A percentile compares a stretch with the other conserved stretches of the same genome.
Conservation (phyloP, 2,797 vertebrate species). For the Sparus aurata region DNA sequence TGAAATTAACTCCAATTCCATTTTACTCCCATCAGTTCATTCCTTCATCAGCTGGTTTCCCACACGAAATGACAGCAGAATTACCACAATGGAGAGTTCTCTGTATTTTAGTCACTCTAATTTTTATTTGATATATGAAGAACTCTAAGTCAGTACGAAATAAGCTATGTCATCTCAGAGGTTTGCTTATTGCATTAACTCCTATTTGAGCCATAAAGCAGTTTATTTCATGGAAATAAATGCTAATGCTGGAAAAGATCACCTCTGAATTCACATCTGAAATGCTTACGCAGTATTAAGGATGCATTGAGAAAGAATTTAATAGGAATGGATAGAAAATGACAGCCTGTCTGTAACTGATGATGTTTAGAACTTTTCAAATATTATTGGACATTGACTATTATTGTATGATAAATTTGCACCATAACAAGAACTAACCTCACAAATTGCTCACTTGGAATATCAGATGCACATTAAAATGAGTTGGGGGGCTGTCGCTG, state of each 20-base stretch:
- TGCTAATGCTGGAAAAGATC: conserved; percentile 39
- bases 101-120: conserved; percentile 43
- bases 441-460: background rate
- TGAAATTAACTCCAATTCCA: conserved; percentile 53
- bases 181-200: conserved; percentile 52
- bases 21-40: conserved; percentile 45
- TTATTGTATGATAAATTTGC: background rate
- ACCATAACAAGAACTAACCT: background rate
- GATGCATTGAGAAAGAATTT: background rate
- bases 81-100: conserved; percentile 18
- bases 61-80: conserved; percentile 40
- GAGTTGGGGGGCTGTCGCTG: background rate
- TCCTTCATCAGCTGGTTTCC: conserved; percentile 19
- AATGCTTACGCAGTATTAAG: conserved; percentile 28
- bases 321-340: conserved; percentile 27
- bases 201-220: conserved; percentile 45
- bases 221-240: conserved; percentile 55
- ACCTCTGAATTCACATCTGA: conserved; percentile 51
- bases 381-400: background rate
- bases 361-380: background rate
- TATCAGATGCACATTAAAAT: background rate
- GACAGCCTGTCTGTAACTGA: background rate
- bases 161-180: conserved; percentile 45
- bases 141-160: conserved; percentile 27
- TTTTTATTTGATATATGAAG: conserved; percentile 61